phyloP scores from a whole-genome alignment of 2,797 vertebrate genomes.

The Bryconaethiops microstoma region DNA sequence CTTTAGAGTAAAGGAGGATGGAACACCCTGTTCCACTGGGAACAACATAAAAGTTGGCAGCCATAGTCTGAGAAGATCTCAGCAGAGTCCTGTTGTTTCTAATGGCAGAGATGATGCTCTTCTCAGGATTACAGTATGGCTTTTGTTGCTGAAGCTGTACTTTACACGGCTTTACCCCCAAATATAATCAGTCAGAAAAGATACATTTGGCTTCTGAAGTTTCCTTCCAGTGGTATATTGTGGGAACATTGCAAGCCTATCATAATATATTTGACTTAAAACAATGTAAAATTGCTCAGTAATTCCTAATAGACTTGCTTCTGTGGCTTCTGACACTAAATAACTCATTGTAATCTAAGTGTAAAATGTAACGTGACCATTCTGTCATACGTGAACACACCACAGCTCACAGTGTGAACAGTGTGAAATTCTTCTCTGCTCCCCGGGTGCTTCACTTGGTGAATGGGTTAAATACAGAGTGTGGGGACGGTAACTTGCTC shows the following conservation, averaged over 20 bases:
- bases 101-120: background rate
- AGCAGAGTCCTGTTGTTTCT: conserved; percentile 16
- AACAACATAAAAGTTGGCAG: conserved; percentile 31
- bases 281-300: no score
- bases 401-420: no score
- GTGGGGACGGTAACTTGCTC: no score
- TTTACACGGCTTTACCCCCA: background rate
- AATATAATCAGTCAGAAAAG: background rate
- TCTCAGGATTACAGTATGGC: background rate
- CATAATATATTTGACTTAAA: no score
- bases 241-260: no score
- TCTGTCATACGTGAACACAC: no score
- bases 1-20: conserved; percentile 27
- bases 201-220: background rate
- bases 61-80: conserved; percentile 24
- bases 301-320: background rate
- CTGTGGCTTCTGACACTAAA: background rate
- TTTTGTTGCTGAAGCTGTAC: background rate
- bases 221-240: no score
- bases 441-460: no score
- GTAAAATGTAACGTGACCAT: no score
- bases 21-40: conserved; percentile 36
- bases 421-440: no score
- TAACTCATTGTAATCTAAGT: background rate
- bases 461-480: no score